Percentiles rank a stretch among this genome's conserved stretches.
phyloP scores from a whole-genome alignment of 1,140 invertebrate genomes.

The Aphelinus atriplicis region DNA sequence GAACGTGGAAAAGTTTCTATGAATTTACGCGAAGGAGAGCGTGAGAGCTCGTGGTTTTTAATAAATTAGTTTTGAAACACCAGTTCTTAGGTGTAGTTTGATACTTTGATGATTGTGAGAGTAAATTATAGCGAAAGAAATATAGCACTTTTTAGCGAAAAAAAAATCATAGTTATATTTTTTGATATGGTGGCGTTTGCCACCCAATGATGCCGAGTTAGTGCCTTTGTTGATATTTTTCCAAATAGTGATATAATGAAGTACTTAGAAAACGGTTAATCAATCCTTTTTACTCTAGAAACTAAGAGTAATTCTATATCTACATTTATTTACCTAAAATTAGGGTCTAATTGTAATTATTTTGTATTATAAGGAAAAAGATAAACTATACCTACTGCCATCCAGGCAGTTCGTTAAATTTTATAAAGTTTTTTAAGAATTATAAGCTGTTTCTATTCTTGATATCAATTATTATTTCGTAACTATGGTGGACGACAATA shows the following conservation, averaged over 20 bases:
- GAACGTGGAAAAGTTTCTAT: background rate
- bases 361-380: slow-evolving; percentile 21
- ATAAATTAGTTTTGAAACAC: slow-evolving; percentile 22
- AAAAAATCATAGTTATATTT: slow-evolving; percentile 21
- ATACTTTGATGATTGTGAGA: background rate
- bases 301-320: slow-evolving; percentile 1
- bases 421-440: slow-evolving; percentile 1
- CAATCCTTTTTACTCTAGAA: slow-evolving; percentile 4
- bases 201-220: slow-evolving; percentile 11
- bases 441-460: slow-evolving; percentile 3
- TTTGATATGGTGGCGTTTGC: slow-evolving; percentile 8
- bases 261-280: slow-evolving; percentile 31
- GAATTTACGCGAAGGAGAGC: slow-evolving; percentile 1
- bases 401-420: slow-evolving; percentile 16
- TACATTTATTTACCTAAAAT: slow-evolving; percentile 18
- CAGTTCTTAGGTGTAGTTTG: background rate
- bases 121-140: too few species aligned
- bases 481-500: background rate
- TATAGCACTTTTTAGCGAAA: background rate
- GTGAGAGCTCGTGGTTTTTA: slow-evolving; percentile 9
- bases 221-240: slow-evolving; percentile 37
- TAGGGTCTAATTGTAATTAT: slow-evolving; percentile 26
- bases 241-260: slow-evolving; percentile 32
- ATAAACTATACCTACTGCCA: background rate
- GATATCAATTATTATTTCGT: background rate